A percentile compares a stretch with the other conserved stretches of the same genome.
phyloP scores from a whole-genome alignment of 2,113 vertebrate species.

The Tor tambroides region DNA sequence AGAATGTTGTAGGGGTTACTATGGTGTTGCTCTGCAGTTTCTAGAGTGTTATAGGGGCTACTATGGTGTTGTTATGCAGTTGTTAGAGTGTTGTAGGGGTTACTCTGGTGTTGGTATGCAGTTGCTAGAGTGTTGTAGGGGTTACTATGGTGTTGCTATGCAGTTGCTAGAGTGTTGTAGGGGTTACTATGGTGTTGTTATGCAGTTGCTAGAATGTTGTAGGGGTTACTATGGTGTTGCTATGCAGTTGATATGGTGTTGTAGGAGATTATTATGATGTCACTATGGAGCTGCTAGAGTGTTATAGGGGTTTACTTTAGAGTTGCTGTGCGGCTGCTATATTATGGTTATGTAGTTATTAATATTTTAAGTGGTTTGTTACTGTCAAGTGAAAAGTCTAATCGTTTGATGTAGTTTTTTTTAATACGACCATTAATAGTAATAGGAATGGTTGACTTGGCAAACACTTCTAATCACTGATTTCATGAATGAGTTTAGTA shows the following conservation, averaged over 20 bases:
- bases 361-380: background rate
- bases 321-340: background rate
- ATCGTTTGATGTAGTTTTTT: background rate
- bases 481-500: background rate
- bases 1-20: no score
- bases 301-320: background rate
- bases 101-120: no score
- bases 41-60: background rate
- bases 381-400: background rate
- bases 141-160: no score
- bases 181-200: no score
- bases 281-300: background rate
- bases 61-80: no score
- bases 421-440: background rate
- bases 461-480: background rate
- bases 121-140: no score
- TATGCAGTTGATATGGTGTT: no score
- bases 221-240: no score
- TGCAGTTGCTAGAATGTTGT: no score
- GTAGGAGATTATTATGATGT: no score
- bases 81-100: no score
- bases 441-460: background rate
- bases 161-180: no score
- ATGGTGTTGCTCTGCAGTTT: background rate
- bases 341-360: background rate